These are phyloP conservation scores for Ypsolopha scabrella DNA, from an alignment of 2,888 invertebrate species.

Conservation along the genomic window DNA sequence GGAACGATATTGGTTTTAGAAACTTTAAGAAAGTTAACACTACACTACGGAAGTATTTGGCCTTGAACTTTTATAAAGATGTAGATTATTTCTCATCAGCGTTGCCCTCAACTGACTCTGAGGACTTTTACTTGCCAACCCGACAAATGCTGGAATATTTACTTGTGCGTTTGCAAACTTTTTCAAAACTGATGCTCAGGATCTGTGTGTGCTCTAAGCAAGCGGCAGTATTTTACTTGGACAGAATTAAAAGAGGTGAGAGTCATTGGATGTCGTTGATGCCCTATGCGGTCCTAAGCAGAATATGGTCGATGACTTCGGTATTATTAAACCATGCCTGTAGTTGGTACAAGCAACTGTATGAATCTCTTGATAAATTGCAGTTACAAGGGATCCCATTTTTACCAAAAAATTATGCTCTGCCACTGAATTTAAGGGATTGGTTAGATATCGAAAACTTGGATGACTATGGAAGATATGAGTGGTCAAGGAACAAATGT, in stretches of 20 bases:
- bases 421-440: constrained; percentile 52
- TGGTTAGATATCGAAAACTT: constrained; percentile 63
- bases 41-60: constrained; percentile 60
- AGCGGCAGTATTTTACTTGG: constrained; percentile 59
- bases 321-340: constrained; percentile 56
- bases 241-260: constrained; percentile 64
- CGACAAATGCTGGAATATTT: constrained; percentile 71
- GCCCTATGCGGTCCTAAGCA: constrained; percentile 64
- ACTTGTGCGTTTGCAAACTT: constrained; percentile 62
- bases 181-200: constrained; percentile 66
- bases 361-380: constrained; percentile 41
- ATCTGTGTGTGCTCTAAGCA: constrained; percentile 55
- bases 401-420: constrained; percentile 46
- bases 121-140: constrained; percentile 58
- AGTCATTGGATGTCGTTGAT: constrained; percentile 67
- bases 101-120: constrained; percentile 29
- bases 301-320: constrained; percentile 65
- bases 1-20: constrained; percentile 68
- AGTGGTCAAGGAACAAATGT: constrained; percentile 39
- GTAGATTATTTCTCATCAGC: constrained; percentile 35
- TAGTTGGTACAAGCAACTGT: constrained; percentile 60
- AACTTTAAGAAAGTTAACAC: constrained; percentile 65
- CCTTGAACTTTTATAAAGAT: constrained; percentile 54
- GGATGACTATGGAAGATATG: constrained; percentile 43
- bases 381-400: constrained; percentile 54